phyloP scores from a whole-genome alignment of 2,113 vertebrate species.

The Callipepla squamata region DNA sequence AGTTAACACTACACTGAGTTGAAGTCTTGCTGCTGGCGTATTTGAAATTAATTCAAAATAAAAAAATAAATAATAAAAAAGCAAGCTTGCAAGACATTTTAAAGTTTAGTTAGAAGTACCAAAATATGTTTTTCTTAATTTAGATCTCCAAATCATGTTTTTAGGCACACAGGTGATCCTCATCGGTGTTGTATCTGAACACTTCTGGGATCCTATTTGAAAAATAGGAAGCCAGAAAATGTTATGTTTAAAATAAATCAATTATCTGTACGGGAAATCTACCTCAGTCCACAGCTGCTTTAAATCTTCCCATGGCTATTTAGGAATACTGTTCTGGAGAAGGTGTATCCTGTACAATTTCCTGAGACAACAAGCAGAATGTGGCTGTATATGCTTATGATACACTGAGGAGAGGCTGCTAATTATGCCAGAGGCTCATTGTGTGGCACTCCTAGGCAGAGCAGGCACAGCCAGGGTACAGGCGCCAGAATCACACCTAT shows the following conservation, averaged over 20 bases:
- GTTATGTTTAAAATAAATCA: not conserved
- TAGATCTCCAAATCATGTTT: not conserved
- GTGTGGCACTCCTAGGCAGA: accelerated
- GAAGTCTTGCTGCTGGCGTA: slow-evolving; percentile 69
- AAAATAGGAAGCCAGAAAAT: not conserved
- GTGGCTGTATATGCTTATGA: not conserved
- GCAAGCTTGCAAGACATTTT: not conserved
- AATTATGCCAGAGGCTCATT: not conserved
- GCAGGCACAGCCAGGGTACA: not conserved
- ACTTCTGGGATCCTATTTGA: not conserved
- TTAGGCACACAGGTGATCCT: not conserved
- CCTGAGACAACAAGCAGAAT: not conserved
- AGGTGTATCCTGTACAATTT: not conserved
- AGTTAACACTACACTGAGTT: slow-evolving; percentile 72
- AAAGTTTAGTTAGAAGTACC: not conserved
- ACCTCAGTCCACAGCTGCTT: not conserved
- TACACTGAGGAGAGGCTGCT: not conserved
- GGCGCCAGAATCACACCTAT: not conserved
- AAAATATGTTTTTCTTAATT: not conserved
- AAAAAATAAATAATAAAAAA: not conserved
- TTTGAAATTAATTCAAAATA: slow-evolving; percentile 35
- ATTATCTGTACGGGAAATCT: not conserved
- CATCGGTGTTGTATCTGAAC: not conserved
- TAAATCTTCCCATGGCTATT: not conserved
- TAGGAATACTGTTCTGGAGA: not conserved